phyloP scores from a whole-genome alignment of 2,888 invertebrate species.

The Deroplatys truncata region DNA sequence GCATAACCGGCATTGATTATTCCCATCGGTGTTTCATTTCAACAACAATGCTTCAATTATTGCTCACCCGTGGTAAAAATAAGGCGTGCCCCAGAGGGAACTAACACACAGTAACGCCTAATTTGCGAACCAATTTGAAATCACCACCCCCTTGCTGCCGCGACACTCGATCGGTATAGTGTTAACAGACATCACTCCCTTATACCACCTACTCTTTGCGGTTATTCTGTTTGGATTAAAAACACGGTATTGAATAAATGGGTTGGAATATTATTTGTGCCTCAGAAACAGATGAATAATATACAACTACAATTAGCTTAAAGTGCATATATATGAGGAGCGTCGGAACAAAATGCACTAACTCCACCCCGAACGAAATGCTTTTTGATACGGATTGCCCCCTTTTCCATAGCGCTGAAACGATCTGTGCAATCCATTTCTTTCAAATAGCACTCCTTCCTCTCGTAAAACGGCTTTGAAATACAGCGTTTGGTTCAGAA shows the following conservation, averaged over 20 bases:
- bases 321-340: too few relatives aligned
- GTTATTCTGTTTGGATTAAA: neutral
- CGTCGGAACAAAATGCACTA: too few relatives aligned
- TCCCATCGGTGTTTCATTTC: neutral
- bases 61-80: neutral
- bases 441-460: too few relatives aligned
- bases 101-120: neutral
- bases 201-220: neutral
- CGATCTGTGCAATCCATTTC: too few relatives aligned
- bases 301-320: too few relatives aligned
- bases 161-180: neutral
- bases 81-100: neutral
- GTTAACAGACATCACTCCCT: neutral
- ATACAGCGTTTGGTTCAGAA: too few relatives aligned
- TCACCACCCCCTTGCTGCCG: neutral
- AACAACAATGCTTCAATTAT: neutral
- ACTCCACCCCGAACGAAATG: too few relatives aligned
- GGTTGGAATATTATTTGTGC: too few relatives aligned
- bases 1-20: neutral
- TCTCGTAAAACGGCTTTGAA: too few relatives aligned
- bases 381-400: too few relatives aligned
- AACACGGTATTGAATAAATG: neutral
- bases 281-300: too few relatives aligned
- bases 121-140: neutral
- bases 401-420: too few relatives aligned